Evolutionary conservation across 2,113 vertebrate species (phyloP), one percentile per base, ranked within the genome.

Genomic region (Laticauda laticaudata): DNA sequence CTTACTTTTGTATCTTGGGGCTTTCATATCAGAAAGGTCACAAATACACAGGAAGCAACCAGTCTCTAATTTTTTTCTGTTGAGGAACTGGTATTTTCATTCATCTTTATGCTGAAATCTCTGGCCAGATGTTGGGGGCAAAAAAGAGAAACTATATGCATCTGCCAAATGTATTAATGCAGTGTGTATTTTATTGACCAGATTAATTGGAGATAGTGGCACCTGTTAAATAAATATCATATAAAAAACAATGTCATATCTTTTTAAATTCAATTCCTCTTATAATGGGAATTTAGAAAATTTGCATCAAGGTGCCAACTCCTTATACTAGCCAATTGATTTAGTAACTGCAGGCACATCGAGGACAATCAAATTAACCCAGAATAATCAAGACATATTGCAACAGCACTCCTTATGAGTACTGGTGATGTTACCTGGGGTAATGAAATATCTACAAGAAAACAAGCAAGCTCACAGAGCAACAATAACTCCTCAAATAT

Each of bases 21-120:
- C 57, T 18, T 90, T 88, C 90, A 4, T 29, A 55, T 91, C 87
- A 81, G 53, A 34, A 23, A 94, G 29, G 15, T n/a, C 64, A 92
- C 39, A 24, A 86, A 59, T 90, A 57, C 9, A 39, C 39, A 92
- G 34, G 12, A 10, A 92, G 85, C 61, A 94, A 1, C 34, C 48
- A 90, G 64, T 43, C 87, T 93, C 43, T 2, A 91, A 69, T 0
- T 5, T 23, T 54, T 55, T 93, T 26, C 34, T 55, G 24, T 29
- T 90, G 24, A 93, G 57, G 95, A 86, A 26, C 51, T 90, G 92
- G 53, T 1, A 39, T 23, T 14, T 59, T 92, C 56, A 34, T 7
- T 86, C 54, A 90, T 90, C n/a, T 39, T 91, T 43, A 55, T 14
- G 45, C 69, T 56, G 55, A 86, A 34, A 39, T 26, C 5, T 89